Base-by-base conservation (phyloP, 2,888 invertebrate genomes). In the Apamea crenata region DNA sequence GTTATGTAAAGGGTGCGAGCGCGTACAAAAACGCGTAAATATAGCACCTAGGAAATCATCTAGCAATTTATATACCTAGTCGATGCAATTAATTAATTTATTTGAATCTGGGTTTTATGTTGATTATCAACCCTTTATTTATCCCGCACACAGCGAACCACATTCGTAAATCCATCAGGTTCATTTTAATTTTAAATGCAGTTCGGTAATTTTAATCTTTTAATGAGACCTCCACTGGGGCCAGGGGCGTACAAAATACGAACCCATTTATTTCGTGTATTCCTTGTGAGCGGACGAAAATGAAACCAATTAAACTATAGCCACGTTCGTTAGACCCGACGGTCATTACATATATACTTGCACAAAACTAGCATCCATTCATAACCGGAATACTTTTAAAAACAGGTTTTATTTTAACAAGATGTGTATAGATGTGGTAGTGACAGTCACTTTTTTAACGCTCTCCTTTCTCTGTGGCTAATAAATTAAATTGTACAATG, bases 351-450 rank as follows among this genome's bases (percentile, higher is more conserved):
- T 78, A 71, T 79, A 84, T 65, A 82, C 75, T 50, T 76, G 29
- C 75, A 75, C 65, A 77, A 61, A 65, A 77, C 84, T 77, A 80
- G 78, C 77, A 67, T 75, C 82, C 77, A 86, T 83, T 87, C 78
- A 84, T 81, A 90, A 91, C 91, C 87, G 84, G 89, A 87, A 84
- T 88, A 89, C 86, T 87, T 90, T 89, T 88, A 84, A 83, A 90
- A 90, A 90, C 91, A 66, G 87, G 91, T 91, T 91, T 84, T 80
- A 83, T 83, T 84, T 81, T 74, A 82, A 87, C 77, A 72, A 84
- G 74, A 82, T 88, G 80, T 87, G 29, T 83, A 79, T 56, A 83
- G 76, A 87, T 87, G 79, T 81, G 65, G 80, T 74, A 84, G 72
- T 72, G 81, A 81, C 88, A 81, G 83, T 87, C 87, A 86, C 87